Evolutionary conservation across 2,797 vertebrate species (phyloP), one percentile per base, ranked within the genome.

Genomic region (Acrossocheilus wenchowensis): DNA sequence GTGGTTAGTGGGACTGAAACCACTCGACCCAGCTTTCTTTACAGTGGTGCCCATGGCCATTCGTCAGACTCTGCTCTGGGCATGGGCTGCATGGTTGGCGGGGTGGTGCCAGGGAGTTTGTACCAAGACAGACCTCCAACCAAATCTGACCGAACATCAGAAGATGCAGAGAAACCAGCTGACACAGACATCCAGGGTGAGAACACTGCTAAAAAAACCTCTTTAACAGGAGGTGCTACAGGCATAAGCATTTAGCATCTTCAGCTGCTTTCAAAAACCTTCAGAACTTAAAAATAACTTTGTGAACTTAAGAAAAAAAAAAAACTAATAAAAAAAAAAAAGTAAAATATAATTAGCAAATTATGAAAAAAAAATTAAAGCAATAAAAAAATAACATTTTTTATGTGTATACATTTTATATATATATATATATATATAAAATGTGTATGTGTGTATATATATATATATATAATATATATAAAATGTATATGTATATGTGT

Each of bases 1-100:
- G 85, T 91, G 75, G 87, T 92, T 66, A 79, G 57, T 15, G 89
- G 85, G 21, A 17, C 7, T 23, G 89, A 89, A 43, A 54, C 72
- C 41, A 36, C 52, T 43, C 54, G 19, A 19, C 62, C 23, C 30
- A 11, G 57, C 41, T 48, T 30, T 34, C 66, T 87, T 21, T 86
- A 73, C 15, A 85, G 87, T 45, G 64, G 87, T 83, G 78, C 54
- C 48, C 50, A 85, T 12, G 87, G 88, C 0, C 90, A 92, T 79
- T 89, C 89, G 7, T 93, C 95, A 3, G 93, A 95, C 85, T 94
- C 95, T 0, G 91, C 50, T 41, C 94, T 91, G 87, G 72, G 84
- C 34, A 91, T 3, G 93, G 95, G 92, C 66, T 94, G 34, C 50
- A 91, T 96, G 64, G 94, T 95, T 8, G 95, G 95, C 12, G 80